phyloP scores from a whole-genome alignment of 2,888 invertebrate species.

The Cephus rjabovi region DNA sequence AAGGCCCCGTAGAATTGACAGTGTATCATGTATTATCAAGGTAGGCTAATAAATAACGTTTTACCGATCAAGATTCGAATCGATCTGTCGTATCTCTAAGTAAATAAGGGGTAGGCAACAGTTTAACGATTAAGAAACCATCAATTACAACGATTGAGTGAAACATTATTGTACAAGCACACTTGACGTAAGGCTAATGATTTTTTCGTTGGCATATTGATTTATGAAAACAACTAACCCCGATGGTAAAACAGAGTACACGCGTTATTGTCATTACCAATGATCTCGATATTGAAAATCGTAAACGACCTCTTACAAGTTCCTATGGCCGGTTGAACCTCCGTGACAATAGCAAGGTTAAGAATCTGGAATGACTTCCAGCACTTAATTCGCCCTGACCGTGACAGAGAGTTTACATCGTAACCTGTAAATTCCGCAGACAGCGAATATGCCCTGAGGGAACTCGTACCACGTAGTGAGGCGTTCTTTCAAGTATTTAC shows the following conservation, averaged over 20 bases:
- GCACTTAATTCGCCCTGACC: conserved; percentile 41
- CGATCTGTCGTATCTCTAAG: neutral
- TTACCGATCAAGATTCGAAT: neutral
- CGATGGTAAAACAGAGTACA: neutral
- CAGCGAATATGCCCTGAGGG: conserved; percentile 10
- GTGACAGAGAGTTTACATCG: conserved; percentile 52
- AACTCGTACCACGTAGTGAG: neutral
- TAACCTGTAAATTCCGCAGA: conserved; percentile 43
- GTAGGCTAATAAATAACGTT: neutral
- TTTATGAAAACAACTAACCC: neutral
- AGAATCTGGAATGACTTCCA: conserved; percentile 12
- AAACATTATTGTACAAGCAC: neutral
- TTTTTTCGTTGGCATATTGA: neutral
- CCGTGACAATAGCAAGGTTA: conserved; percentile 50
- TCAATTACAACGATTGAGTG: neutral
- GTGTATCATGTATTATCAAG: neutral
- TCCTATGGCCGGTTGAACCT: conserved; percentile 22
- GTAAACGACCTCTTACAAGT: neutral
- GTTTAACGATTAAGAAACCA: neutral
- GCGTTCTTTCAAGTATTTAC: neutral
- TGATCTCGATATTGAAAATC: neutral
- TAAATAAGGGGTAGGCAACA: neutral
- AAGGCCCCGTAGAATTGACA: neutral
- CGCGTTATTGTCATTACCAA: neutral
- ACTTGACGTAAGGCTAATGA: neutral